Evolutionary conservation across 2,797 vertebrate genomes (phyloP).

Genomic region (Lates japonicus): DNA sequence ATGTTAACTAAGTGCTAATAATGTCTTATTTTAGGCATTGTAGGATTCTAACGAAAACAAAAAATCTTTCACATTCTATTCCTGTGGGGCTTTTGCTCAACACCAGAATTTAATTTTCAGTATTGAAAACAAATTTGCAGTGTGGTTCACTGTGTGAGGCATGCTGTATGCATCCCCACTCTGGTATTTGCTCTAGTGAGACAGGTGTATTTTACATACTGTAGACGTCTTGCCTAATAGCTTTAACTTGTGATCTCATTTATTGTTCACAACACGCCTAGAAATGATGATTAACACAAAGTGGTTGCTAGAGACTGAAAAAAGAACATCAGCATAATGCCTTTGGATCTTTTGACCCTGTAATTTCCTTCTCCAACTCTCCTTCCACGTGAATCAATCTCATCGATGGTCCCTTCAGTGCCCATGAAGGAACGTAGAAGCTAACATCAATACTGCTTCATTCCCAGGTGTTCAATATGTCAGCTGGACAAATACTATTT

Average conservation of each 20-base stretch:
- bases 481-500: constrained; percentile 49
- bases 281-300: constrained; percentile 19
- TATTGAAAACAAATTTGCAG: constrained; percentile 1
- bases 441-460: constrained; percentile 40
- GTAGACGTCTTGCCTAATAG: background rate
- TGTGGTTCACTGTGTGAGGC: background rate
- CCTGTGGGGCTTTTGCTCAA: background rate
- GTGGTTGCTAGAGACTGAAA: background rate
- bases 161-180: background rate
- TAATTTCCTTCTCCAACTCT: constrained; percentile 35
- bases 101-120: background rate
- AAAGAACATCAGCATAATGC: constrained; percentile 23
- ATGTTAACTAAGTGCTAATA: too few species aligned
- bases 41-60: background rate
- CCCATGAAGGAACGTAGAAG: background rate
- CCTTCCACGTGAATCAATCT: constrained; percentile 45
- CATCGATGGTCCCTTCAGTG: constrained; percentile 33
- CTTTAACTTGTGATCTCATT: constrained; percentile 33
- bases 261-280: background rate
- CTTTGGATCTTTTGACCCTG: constrained; percentile 38
- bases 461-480: constrained; percentile 40
- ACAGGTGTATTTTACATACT: background rate
- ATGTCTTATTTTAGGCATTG: background rate
- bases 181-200: constrained; percentile 4
- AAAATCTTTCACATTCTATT: background rate